Conservation (phyloP, 2,888 invertebrate genomes). For the Coenonympha arcania region DNA sequence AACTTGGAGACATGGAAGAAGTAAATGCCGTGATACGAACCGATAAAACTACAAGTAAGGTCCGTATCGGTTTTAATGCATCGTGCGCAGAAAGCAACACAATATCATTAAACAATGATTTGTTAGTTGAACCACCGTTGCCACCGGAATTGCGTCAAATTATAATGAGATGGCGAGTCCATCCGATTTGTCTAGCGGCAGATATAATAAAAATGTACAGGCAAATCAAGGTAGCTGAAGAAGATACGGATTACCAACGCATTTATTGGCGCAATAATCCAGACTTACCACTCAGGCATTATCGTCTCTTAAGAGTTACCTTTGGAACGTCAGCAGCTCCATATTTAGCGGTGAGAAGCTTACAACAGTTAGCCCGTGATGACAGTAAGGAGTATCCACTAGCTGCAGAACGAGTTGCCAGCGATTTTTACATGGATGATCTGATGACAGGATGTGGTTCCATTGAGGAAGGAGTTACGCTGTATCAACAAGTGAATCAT, state of each 20-base stretch:
- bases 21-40: not conserved
- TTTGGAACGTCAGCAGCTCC: too few species aligned
- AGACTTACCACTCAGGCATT: conserved; percentile 8
- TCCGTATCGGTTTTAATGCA: not conserved
- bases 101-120: conserved; percentile 28
- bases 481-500: conserved; percentile 27
- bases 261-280: conserved; percentile 22
- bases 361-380: too few species aligned
- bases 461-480: not conserved
- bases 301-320: too few species aligned
- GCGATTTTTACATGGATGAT: conserved; percentile 30
- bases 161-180: not conserved
- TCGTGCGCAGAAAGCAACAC: not conserved
- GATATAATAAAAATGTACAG: conserved; percentile 1
- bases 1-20: not conserved
- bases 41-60: not conserved
- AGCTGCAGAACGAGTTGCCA: too few species aligned
- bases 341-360: too few species aligned
- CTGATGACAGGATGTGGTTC: conserved; percentile 25
- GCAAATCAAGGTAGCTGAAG: not conserved
- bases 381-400: too few species aligned
- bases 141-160: conserved; percentile 26
- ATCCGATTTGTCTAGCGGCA: not conserved
- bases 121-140: conserved; percentile 29
- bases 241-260: not conserved